Evolutionary conservation across 1,140 invertebrate genomes (phyloP).

Genomic region (Eciton burchellii): DNA sequence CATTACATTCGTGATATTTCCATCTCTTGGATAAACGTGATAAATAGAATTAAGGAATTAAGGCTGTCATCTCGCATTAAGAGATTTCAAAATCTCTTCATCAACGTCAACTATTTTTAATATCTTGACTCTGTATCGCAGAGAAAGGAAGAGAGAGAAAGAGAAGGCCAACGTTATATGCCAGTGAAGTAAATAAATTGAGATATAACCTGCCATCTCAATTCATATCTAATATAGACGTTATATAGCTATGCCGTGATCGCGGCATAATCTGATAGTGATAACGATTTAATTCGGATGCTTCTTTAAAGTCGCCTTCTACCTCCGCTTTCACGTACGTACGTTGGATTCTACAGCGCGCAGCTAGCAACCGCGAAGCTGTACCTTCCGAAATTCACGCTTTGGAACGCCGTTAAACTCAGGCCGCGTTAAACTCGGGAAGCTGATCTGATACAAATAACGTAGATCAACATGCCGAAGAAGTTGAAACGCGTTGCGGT

Average conservation of each 20-base stretch:
- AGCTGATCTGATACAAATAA: constrained; percentile 35
- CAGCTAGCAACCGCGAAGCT: too few relatives aligned
- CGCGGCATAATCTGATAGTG: background rate
- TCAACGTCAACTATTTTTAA: too few relatives aligned
- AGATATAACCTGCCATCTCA: too few relatives aligned
- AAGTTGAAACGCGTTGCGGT: background rate
- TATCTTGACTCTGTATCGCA: too few relatives aligned
- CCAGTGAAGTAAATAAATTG: too few relatives aligned
- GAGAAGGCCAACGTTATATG: too few relatives aligned
- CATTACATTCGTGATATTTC: constrained; percentile 21
- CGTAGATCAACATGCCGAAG: constrained; percentile 7
- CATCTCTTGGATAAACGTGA: too few relatives aligned
- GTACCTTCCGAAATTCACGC: too few relatives aligned
- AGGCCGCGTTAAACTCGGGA: background rate
- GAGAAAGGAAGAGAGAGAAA: too few relatives aligned
- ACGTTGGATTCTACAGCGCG: background rate
- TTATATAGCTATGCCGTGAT: background rate
- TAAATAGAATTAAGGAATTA: too few relatives aligned
- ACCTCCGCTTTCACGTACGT: background rate
- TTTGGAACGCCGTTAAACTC: constrained; percentile 3
- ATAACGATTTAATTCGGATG: background rate
- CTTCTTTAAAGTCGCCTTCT: background rate
- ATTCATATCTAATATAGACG: background rate
- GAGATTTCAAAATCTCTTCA: too few relatives aligned
- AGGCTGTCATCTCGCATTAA: background rate